Evolutionary conservation across 2,113 vertebrate genomes (phyloP), one percentile per base, ranked within the genome.

Genomic region (Glareola pratincola): DNA sequence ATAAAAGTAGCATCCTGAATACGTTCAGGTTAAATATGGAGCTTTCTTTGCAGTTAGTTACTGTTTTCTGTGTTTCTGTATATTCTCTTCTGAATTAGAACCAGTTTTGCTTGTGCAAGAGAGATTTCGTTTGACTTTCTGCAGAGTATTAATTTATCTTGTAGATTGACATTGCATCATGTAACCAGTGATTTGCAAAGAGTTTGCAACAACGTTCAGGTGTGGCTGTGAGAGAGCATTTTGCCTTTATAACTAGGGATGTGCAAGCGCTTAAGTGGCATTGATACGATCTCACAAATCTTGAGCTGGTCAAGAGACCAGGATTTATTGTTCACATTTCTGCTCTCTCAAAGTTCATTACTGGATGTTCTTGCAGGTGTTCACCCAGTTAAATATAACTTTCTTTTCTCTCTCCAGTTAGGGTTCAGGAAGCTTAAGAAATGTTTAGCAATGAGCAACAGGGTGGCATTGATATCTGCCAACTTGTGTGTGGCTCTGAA

Each of bases 401-500:
- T 77, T 9, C 0, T 73, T 76, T 79, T 79, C 18, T 91, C 5
- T 71, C 14, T 9, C 5, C 5, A 13, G 4, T 54, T 67, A 43
- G 18, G 9, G 13, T 77, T 88, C 47, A 53, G 27, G 41, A 84
- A 7, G 18, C 6, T 56, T 47, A 39, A 67, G 37, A 63, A 64
- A 9, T 18, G 3, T 51, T 74, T 54, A 69, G 27, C 62, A 56
- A 1, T 36, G 39, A 84, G 34, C 41, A 92, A 1, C 32, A 36
- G 54, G 37, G 36, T 60, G 64, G 5, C 23, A 51, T 60, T 13
- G 19, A 5, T 21, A 10, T 48, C 63, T 91, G 39, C 68, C 27
- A 29, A 0, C 32, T 63, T 2, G 1, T 3, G 0, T 22, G n/a
- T 57, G 17, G 19, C 53, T 72, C 78, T 62, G 22, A 69, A 36